Conservation (phyloP, 2,797 vertebrate species). For the Euphonia xanthogaster region DNA sequence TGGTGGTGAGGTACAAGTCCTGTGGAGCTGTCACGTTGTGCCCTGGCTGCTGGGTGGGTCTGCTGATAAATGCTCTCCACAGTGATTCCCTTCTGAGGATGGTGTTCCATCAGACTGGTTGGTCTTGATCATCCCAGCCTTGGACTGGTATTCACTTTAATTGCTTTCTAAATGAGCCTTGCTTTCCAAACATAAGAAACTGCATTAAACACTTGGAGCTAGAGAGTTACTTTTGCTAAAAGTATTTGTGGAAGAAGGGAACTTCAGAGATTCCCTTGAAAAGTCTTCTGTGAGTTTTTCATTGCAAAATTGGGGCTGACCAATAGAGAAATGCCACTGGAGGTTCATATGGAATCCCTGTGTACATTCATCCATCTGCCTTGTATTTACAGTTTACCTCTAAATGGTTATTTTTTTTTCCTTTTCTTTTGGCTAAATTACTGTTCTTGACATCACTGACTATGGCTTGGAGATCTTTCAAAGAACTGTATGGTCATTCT, state of each 20-base stretch:
- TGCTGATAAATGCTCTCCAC: neutral
- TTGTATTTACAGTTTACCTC: neutral
- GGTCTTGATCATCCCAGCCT: neutral
- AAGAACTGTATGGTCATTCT: neutral
- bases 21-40: rapidly evolving
- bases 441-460: neutral
- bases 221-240: neutral
- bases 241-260: neutral
- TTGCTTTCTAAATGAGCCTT: neutral
- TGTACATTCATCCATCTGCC: neutral
- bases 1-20: neutral
- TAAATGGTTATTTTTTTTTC: neutral
- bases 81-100: neutral
- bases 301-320: neutral
- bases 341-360: neutral
- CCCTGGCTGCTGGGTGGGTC: neutral
- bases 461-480: neutral
- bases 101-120: neutral
- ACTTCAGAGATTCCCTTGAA: neutral
- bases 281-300: neutral
- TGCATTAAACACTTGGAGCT: neutral
- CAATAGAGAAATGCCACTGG: neutral
- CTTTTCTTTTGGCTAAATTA: neutral
- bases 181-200: neutral
- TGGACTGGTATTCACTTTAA: neutral